These are phyloP conservation scores for Drosophila ohnishii DNA, from an alignment of 1,140 invertebrate genomes.

Conservation along the genomic window DNA sequence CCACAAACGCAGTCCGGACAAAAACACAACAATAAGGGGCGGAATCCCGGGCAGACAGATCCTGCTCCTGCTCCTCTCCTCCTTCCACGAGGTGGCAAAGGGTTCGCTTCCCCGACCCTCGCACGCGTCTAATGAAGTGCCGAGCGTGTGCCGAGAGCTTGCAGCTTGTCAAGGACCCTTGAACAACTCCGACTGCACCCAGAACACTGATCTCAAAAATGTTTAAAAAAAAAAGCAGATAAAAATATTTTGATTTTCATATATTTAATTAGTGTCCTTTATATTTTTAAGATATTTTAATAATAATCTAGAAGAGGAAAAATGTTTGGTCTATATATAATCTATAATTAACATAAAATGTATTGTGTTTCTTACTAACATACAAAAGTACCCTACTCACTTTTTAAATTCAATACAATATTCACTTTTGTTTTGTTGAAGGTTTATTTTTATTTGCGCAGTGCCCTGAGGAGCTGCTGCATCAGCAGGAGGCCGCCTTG, in stretches of 20 bases:
- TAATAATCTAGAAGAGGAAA: too few species aligned
- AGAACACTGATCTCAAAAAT: slow-evolving; percentile 11
- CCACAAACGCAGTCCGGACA: slow-evolving; percentile 23
- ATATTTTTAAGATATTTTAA: too few species aligned
- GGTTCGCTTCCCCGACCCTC: slow-evolving; percentile 15
- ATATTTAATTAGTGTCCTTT: not conserved
- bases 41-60: slow-evolving; percentile 16
- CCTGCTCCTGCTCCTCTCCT: not conserved
- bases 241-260: not conserved
- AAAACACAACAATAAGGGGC: slow-evolving; percentile 37
- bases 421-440: not conserved
- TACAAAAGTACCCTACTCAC: too few species aligned
- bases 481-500: slow-evolving; percentile 43
- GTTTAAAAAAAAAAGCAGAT: not conserved
- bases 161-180: slow-evolving; percentile 44
- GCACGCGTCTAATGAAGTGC: slow-evolving; percentile 79
- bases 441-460: not conserved
- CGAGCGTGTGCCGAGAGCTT: slow-evolving; percentile 49
- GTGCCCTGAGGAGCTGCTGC: not conserved
- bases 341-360: not conserved
- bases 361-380: not conserved
- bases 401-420: not conserved
- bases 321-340: too few species aligned
- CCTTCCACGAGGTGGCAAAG: slow-evolving; percentile 19
- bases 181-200: slow-evolving; percentile 12